phyloP scores from a whole-genome alignment of 2,888 invertebrate species.

The Apamea sordens region DNA sequence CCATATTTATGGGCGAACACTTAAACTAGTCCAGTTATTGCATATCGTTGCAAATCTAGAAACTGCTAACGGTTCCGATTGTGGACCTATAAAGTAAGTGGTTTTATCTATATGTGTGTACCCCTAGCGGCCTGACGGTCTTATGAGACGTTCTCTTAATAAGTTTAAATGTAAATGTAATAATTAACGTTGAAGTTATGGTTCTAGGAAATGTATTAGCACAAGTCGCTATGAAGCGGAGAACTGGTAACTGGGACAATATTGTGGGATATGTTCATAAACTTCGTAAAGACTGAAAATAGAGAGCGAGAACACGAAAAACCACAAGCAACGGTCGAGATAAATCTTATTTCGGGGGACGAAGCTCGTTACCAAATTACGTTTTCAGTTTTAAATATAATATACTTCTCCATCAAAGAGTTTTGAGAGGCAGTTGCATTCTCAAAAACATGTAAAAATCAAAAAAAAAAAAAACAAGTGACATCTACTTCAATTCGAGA shows the following conservation, averaged over 20 bases:
- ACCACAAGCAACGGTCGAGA: not conserved
- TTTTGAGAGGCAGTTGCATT: not conserved
- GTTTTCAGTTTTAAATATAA: not conserved
- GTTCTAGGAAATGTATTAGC: not conserved
- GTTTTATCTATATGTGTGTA: conserved; percentile 39
- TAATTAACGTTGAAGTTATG: conserved; percentile 15
- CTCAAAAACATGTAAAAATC: not conserved
- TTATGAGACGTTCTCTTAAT: conserved; percentile 24
- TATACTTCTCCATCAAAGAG: not conserved
- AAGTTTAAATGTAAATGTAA: conserved; percentile 20
- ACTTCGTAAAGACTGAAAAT: not conserved
- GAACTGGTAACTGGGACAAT: not conserved
- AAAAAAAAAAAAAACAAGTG: not conserved
- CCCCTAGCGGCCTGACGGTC: not conserved
- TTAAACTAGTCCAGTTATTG: conserved; percentile 68
- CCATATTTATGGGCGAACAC: conserved; percentile 65
- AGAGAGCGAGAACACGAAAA: not conserved
- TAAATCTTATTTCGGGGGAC: not conserved
- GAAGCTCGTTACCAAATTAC: not conserved
- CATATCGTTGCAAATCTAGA: conserved; percentile 64
- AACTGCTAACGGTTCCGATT: conserved; percentile 53
- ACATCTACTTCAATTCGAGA: not conserved
- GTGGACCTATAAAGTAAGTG: conserved; percentile 45
- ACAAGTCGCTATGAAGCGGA: not conserved
- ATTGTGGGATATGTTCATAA: not conserved